Base-by-base conservation (phyloP, 2,113 vertebrate genomes). In the Ailuropoda melanoleuca region DNA sequence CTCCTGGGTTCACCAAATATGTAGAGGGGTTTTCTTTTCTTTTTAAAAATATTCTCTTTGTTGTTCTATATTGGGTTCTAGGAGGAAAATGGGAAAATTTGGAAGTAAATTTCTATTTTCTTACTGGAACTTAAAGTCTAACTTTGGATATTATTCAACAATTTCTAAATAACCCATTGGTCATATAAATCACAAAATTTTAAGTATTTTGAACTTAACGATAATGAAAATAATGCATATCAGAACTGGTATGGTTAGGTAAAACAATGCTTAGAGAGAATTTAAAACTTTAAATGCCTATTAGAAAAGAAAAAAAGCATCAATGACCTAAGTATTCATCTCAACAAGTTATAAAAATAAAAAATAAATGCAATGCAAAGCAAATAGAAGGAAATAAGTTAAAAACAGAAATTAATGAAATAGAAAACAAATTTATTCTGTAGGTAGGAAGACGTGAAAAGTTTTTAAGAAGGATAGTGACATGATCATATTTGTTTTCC, bases 401-500 rank as follows among this genome's bases (percentile, higher is more conserved):
- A 81, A 43, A 94, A 93, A 60, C 19, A 97, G 46, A 74, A 93
- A 81, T 74, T 85, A 93, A 84, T 96, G 34, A 92, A 95, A 78
- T 74, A 83, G 88, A 96, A 97, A 96, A 17, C 58, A 94, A 87
- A 92, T 37, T 95, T 90, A 64, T 64, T 87, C 88, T 96, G 21
- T 87, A 95, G 46, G 8, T 97, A 97, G 96, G 60, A 70, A 97
- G 94, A 90, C 24, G 85, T 97, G 60, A 95, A 39, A 84, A 55
- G n/a, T 96, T 94, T 77, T 95, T 92, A 88, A 96, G 87, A 97
- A 97, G 95, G 78, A 75, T 97, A 98, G 98, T 98, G 98, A 98
- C 96, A 34, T 97, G 90, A 98, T 97, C 90, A 82, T 98, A 92
- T 98, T 98, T 98, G 97, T 98, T 98, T 98, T 98, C 98, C 98